Evolutionary conservation across 2,888 invertebrate genomes (phyloP), one percentile per base, ranked within the genome.

Genomic region (Platycnemis pennipes): DNA sequence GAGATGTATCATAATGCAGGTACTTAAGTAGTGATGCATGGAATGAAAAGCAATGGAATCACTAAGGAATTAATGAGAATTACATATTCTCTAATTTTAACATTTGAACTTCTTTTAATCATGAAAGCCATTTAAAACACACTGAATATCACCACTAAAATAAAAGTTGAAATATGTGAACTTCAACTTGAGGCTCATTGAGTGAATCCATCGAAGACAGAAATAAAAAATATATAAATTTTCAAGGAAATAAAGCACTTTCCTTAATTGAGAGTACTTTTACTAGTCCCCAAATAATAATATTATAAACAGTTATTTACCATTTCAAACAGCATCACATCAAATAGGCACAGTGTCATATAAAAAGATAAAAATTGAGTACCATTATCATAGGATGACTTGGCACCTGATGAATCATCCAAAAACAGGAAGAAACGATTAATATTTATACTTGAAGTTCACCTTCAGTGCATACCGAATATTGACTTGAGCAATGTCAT

Each of bases 401-500:
- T 37, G 31, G 37, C 13, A 77, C 37, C 31, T 37, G 31, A 11
- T 11, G 16, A 77, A 37, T 7, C 77, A 16, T n/a, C 16, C 31
- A 1, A 77, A n/a, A 1, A n/a, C 31, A 37, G 44, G 0, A 5
- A 45, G 49, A 88, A 37, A n/a, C 26, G 26, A 37, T 94, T 53
- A 97, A 95, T 96, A 97, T 94, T 98, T 98, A 96, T 98, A 98
- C 95, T 98, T 98, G 97, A 99, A 99, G 95, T 99, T 98, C 97
- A 98, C 97, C 96, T 98, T 98, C 95, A 99, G 96, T 95, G 99
- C 97, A 96, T 99, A 99, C 96, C 98, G 98, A 95, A 99, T 98
- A 95, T 99, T 98, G 63, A 99, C 98, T 97, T 99, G 99, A 22
- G 99, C 99, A 69, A 98, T 98, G 96, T 99, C 99, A 96, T 99